phyloP scores from a whole-genome alignment of 2,797 vertebrate species.

The Pangasius krempfi region DNA sequence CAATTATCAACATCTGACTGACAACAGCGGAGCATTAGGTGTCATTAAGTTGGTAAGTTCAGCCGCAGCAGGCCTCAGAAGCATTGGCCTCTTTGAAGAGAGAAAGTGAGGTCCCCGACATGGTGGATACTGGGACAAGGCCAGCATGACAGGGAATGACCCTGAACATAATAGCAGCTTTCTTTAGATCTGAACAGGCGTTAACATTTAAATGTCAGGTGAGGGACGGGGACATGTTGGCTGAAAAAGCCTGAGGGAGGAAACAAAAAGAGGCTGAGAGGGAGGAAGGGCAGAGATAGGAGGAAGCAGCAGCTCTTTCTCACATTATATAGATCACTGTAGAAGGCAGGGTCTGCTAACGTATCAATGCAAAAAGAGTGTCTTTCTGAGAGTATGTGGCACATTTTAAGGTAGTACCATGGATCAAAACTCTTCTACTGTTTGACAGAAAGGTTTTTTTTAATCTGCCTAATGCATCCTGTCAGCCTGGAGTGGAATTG shows the following conservation, averaged over 20 bases:
- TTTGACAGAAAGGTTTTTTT: neutral
- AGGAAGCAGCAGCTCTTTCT: conserved; percentile 8
- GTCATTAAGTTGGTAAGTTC: neutral
- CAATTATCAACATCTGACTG: neutral
- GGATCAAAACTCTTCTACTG: neutral
- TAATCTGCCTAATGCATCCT: conserved; percentile 20
- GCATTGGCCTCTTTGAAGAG: conserved; percentile 44
- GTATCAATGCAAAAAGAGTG: neutral
- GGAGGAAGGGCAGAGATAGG: neutral
- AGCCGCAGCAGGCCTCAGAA: conserved; percentile 18
- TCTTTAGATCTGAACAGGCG: conserved; percentile 58
- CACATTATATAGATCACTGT: conserved; percentile 16
- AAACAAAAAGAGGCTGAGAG: neutral
- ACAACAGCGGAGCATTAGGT: neutral
- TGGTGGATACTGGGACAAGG: conserved; percentile 29
- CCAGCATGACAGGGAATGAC: conserved; percentile 46
- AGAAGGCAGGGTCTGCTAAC: conserved; percentile 15
- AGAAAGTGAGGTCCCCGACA: conserved; percentile 32
- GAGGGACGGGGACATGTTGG: conserved; percentile 44
- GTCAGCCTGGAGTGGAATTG: neutral
- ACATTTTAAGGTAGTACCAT: neutral
- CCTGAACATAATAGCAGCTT: conserved; percentile 50
- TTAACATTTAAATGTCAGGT: conserved; percentile 62
- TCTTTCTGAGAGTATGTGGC: neutral
- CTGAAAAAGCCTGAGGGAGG: conserved; percentile 39